These are phyloP conservation scores for Chondrilla cf. caribensis DNA, from an alignment of 37 sponge, comb jelly and placozoan species.

Conservation along the genomic window DNA sequence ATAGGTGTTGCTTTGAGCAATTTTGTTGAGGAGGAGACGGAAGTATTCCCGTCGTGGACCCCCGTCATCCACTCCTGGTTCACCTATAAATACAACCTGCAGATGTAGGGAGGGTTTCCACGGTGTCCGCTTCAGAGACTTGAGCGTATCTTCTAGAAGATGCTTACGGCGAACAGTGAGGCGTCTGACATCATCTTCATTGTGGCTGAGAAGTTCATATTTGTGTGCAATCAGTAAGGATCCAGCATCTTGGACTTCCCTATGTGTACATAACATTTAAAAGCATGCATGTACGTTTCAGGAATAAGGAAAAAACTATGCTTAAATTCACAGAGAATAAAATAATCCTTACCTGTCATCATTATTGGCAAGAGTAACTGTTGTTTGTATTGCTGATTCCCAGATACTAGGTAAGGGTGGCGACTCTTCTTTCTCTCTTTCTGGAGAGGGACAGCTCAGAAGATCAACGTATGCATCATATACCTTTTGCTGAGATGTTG, in stretches of 20 bases:
- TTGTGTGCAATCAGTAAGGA: not conserved
- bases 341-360: no score
- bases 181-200: not conserved
- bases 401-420: not conserved
- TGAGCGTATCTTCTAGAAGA: not conserved
- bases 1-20: not conserved
- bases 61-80: not conserved
- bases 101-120: not conserved
- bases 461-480: not conserved
- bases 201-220: not conserved
- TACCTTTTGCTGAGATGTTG: not conserved
- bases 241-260: not conserved
- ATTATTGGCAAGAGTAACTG: not conserved
- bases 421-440: not conserved
- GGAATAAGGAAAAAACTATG: no score
- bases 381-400: not conserved
- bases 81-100: not conserved
- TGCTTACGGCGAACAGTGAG: not conserved
- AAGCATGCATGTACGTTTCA: no score
- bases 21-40: not conserved
- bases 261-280: not conserved
- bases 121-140: not conserved
- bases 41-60: conserved; percentile 2
- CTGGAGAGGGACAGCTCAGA: not conserved
- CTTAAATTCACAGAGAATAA: no score